These are phyloP conservation scores for Melanotaenia maccullochi DNA, from an alignment of 2,797 vertebrate species.

Conservation along the genomic window DNA sequence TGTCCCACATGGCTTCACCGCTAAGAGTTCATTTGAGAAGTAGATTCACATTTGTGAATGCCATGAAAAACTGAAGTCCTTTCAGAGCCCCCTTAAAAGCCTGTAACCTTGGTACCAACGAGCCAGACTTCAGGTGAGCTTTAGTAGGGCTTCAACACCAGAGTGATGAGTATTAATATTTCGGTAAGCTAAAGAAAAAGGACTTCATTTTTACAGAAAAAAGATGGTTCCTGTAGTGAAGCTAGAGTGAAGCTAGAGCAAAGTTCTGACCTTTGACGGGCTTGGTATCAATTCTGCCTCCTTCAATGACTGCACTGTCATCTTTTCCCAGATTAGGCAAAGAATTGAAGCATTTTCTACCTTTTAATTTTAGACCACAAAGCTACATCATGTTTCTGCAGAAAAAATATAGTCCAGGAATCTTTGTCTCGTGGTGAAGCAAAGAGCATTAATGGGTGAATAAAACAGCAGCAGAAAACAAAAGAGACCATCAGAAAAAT, in stretches of 20 bases:
- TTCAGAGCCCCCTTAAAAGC: neutral
- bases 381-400: constrained; percentile 19
- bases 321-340: constrained; percentile 37
- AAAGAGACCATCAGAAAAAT: constrained; percentile 7
- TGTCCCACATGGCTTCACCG: neutral
- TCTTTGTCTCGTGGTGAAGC: constrained; percentile 1
- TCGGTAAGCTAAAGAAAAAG: constrained; percentile 16
- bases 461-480: neutral
- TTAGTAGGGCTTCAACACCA: constrained; percentile 1
- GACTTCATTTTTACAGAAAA: constrained; percentile 2
- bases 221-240: constrained; percentile 14
- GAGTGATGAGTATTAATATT: constrained; percentile 16
- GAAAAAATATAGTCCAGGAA: neutral
- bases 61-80: too few relatives aligned
- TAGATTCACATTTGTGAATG: neutral
- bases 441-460: neutral
- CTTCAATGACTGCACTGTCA: constrained; percentile 9
- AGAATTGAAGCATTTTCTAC: constrained; percentile 13
- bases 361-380: neutral
- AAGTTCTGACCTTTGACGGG: constrained; percentile 46
- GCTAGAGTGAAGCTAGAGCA: too few relatives aligned
- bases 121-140: constrained; percentile 3
- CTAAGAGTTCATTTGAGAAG: neutral
- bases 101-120: neutral
- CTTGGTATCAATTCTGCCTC: constrained; percentile 16